Evolutionary conservation across 2,888 invertebrate species (phyloP).

Genomic region (Drosophila putrida): DNA sequence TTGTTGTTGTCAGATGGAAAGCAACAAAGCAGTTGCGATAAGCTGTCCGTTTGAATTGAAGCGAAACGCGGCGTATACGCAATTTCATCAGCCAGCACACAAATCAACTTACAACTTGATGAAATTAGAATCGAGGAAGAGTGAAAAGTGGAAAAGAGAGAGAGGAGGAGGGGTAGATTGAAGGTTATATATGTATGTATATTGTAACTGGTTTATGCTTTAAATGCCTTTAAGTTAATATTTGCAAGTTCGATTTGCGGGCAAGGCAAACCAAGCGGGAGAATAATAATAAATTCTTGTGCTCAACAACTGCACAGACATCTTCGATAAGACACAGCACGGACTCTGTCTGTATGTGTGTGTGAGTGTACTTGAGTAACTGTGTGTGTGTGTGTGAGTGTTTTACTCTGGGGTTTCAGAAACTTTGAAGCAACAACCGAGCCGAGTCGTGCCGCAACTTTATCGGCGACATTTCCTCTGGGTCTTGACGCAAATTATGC

Average conservation of each 20-base stretch:
- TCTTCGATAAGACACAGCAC: constrained; percentile 40
- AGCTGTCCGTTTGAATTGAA: constrained; percentile 31
- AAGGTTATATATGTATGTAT: background rate
- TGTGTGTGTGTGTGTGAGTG: constrained; percentile 18
- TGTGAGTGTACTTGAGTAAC: constrained; percentile 16
- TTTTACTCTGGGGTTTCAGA: constrained; percentile 35
- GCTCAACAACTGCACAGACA: constrained; percentile 54
- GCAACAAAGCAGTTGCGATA: constrained; percentile 39
- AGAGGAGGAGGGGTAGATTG: background rate
- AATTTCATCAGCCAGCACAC: constrained; percentile 44
- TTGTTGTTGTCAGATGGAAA: constrained; percentile 19
- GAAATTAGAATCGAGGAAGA: constrained; percentile 47
- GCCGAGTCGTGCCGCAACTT: constrained; percentile 60
- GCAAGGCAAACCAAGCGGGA: constrained; percentile 5
- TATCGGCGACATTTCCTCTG: constrained; percentile 68
- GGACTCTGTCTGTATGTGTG: constrained; percentile 6
- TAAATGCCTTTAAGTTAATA: constrained; percentile 62
- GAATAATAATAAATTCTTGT: constrained; percentile 65
- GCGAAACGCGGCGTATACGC: constrained; percentile 47
- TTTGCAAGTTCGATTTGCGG: constrained; percentile 30
- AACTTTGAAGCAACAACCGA: constrained; percentile 60
- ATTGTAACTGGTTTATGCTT: constrained; percentile 26
- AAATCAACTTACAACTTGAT: constrained; percentile 69
- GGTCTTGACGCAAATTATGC: constrained; percentile 71
- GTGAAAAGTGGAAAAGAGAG: background rate